A percentile compares a stretch with the other conserved stretches of the same genome.
Conservation (phyloP, 2,888 invertebrate species). For the Chaitophorus viminalis region DNA sequence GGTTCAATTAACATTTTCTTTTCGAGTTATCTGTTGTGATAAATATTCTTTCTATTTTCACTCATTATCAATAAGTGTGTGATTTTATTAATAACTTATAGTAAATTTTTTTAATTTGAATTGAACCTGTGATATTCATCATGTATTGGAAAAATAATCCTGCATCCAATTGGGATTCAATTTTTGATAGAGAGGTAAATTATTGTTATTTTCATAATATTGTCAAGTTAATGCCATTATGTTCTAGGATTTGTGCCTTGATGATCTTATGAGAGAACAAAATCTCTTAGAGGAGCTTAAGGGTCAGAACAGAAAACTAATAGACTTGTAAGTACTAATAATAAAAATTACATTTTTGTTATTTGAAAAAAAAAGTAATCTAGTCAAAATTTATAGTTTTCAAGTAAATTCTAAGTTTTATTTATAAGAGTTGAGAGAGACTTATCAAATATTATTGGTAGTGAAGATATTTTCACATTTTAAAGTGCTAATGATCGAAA, state of each 20-base stretch:
- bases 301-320: conserved; percentile 87
- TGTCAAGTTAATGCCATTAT: conserved; percentile 24
- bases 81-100: conserved; percentile 14
- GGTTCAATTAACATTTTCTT: conserved; percentile 24
- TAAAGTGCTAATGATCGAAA: too few species aligned
- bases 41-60: neutral
- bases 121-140: conserved; percentile 65
- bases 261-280: conserved; percentile 90
- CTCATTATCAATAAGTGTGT: neutral
- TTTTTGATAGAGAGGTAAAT: conserved; percentile 81
- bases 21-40: conserved; percentile 17
- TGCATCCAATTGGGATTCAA: conserved; percentile 78
- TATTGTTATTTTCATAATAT: conserved; percentile 37
- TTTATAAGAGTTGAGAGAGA: too few species aligned
- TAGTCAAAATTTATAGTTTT: too few species aligned
- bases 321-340: conserved; percentile 84
- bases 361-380: too few species aligned
- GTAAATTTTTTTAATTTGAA: conserved; percentile 30
- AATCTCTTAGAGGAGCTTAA: conserved; percentile 96
- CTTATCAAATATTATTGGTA: too few species aligned
- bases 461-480: too few species aligned
- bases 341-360: too few species aligned
- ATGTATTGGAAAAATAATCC: conserved; percentile 85
- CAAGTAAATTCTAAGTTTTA: too few species aligned
- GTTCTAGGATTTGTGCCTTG: conserved; percentile 86